Base-by-base conservation (phyloP, 1,140 invertebrate species). In the Heliothis virescens region DNA sequence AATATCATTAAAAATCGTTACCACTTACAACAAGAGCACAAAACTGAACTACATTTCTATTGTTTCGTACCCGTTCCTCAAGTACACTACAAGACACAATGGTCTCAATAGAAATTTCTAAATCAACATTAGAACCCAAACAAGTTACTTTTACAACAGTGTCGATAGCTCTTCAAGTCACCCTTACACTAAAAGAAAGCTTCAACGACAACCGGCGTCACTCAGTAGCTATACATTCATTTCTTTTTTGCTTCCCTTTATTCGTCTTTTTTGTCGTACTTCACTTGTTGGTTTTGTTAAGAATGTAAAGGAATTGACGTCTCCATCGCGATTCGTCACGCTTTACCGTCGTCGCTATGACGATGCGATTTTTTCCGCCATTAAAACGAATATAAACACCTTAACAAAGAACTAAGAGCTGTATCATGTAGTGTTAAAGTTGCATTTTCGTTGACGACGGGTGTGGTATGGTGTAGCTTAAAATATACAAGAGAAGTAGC, bases 311-410 rank as follows among this genome's bases (percentile, higher is more conserved):
- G 89, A 88, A 92, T 92, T 93, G 90, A 94, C 92, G 92, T 86
- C 91, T 93, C 86, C 87, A 91, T 93, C 76, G 87, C 89, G 82
- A 89, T 94, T 90, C 89, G 93, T 92, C 88, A 90, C 92, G 91
- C 85, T 87, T 86, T 80, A 82, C 80, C 89, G 86, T 90, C 83
- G 83, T 79, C 83, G 86, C 82, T 88, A 91, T 94, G 92, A 94
- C 92, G 85, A 60, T 84, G 92, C 90, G 84, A 92, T 91, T 93
- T 92, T 90, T 91, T 89, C 83, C 85, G 78, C 86, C 84, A 84
- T 89, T 85, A 84, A 85, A 84, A 78, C 53, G 13, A 76, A 76
- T 62, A 75, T 63, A 76, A 50, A 53, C 26, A 26, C 9, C 47
- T 26, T n/a, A 50, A 18, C 18, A 67, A 50, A 11, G 59, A 69